phyloP scores from a whole-genome alignment of 2,888 invertebrate genomes.

The Lordiphosa andalusiaca region DNA sequence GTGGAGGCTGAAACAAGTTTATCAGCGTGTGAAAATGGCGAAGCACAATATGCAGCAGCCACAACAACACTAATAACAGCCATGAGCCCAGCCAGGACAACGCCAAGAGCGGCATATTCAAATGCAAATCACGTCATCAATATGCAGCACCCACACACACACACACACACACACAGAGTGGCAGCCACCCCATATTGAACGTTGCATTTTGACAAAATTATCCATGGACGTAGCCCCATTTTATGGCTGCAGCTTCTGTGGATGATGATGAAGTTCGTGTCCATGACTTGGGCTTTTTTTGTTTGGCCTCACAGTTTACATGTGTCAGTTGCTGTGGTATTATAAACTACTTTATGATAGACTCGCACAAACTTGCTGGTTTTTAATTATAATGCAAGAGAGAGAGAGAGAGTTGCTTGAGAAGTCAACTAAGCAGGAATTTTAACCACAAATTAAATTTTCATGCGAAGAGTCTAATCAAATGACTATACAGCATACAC shows the following conservation, averaged over 20 bases:
- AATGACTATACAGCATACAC: no score
- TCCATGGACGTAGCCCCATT: constrained; percentile 51
- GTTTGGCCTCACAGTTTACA: constrained; percentile 36
- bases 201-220: constrained; percentile 69
- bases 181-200: constrained; percentile 37
- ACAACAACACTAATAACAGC: constrained; percentile 8
- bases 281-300: constrained; percentile 31
- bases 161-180: neutral
- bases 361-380: constrained; percentile 43
- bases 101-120: constrained; percentile 62
- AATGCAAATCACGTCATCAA: constrained; percentile 76
- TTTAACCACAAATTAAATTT: no score
- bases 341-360: constrained; percentile 48
- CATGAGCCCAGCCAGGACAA: constrained; percentile 20
- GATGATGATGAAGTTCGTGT: constrained; percentile 35
- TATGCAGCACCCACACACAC: constrained; percentile 54
- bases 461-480: no score
- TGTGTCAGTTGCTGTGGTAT: constrained; percentile 55
- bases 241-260: constrained; percentile 38
- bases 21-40: constrained; percentile 72
- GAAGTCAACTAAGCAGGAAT: no score
- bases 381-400: constrained; percentile 57
- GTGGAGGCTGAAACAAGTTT: constrained; percentile 62
- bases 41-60: constrained; percentile 51
- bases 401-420: neutral